These are phyloP conservation scores for Mercenaria mercenaria DNA, from an alignment of 1,140 invertebrate genomes.

Conservation along the genomic window DNA sequence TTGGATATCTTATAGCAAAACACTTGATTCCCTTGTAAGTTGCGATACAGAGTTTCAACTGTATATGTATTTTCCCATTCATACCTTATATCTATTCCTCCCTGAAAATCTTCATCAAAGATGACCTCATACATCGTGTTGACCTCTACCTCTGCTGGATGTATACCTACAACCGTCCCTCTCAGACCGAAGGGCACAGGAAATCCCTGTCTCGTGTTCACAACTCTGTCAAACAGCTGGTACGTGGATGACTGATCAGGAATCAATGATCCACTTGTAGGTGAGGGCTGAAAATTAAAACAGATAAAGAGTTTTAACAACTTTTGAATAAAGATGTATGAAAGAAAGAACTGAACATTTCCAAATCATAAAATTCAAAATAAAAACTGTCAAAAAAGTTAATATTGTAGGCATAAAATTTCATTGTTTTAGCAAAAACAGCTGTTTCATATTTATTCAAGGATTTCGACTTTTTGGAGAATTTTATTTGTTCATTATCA, in stretches of 20 bases:
- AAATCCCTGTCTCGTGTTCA: slow-evolving; percentile 91
- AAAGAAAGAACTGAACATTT: background rate
- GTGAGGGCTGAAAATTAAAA: slow-evolving; percentile 78
- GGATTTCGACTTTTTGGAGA: too few relatives aligned
- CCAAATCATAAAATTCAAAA: background rate
- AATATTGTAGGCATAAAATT: too few relatives aligned
- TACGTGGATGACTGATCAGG: slow-evolving; percentile 90
- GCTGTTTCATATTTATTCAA: too few relatives aligned
- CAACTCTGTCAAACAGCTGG: slow-evolving; percentile 93
- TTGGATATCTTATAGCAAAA: too few relatives aligned
- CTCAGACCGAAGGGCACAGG: slow-evolving; percentile 93
- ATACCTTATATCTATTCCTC: slow-evolving; percentile 87
- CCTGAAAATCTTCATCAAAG: slow-evolving; percentile 92
- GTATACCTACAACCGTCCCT: slow-evolving; percentile 92
- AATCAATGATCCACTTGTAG: slow-evolving; percentile 78
- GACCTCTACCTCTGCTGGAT: slow-evolving; percentile 84
- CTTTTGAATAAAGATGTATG: background rate
- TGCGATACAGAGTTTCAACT: too few relatives aligned
- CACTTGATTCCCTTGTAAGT: too few relatives aligned
- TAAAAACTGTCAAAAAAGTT: background rate
- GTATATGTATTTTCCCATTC: too few relatives aligned
- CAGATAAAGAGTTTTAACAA: background rate
- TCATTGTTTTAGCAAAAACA: too few relatives aligned
- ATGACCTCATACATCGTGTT: slow-evolving; percentile 91
- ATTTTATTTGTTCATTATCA: too few relatives aligned